These are phyloP conservation scores for Deilephila elpenor DNA, from an alignment of 2,888 invertebrate species.

Conservation along the genomic window DNA sequence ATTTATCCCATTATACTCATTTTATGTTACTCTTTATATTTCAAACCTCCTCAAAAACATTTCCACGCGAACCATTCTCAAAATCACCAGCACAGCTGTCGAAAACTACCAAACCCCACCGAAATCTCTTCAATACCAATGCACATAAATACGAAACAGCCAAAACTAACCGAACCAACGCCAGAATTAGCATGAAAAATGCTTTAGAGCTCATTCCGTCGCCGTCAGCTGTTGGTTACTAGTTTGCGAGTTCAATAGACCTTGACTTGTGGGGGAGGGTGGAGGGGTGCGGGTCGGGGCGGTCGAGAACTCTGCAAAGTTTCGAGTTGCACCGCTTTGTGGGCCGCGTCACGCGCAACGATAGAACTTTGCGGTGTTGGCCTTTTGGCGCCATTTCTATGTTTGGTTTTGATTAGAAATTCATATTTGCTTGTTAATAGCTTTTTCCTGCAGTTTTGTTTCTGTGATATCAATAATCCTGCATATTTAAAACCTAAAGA, in stretches of 20 bases:
- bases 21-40: no score
- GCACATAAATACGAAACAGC: neutral
- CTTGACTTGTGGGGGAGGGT: neutral
- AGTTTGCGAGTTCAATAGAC: conserved; percentile 10
- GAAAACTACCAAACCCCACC: neutral
- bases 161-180: neutral
- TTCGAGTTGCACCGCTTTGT: conserved; percentile 37
- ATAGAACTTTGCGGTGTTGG: conserved; percentile 7
- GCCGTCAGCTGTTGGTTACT: conserved; percentile 15
- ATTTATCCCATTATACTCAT: no score
- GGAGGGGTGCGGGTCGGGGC: neutral
- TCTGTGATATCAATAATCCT: no score
- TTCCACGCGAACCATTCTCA: no score
- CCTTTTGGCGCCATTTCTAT: neutral
- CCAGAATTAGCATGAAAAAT: conserved; percentile 11
- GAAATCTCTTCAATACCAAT: neutral
- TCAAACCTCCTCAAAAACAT: neutral
- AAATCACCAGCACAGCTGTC: neutral
- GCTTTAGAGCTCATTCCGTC: neutral
- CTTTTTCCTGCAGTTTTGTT: no score
- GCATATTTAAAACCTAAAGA: no score
- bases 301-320: conserved; percentile 36
- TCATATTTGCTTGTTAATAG: neutral
- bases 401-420: neutral
- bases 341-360: conserved; percentile 33